A percentile compares a stretch with the other conserved stretches of the same genome.
Evolutionary conservation across 2,888 invertebrate species (phyloP).

Genomic region (Dysmachus trigonus): DNA sequence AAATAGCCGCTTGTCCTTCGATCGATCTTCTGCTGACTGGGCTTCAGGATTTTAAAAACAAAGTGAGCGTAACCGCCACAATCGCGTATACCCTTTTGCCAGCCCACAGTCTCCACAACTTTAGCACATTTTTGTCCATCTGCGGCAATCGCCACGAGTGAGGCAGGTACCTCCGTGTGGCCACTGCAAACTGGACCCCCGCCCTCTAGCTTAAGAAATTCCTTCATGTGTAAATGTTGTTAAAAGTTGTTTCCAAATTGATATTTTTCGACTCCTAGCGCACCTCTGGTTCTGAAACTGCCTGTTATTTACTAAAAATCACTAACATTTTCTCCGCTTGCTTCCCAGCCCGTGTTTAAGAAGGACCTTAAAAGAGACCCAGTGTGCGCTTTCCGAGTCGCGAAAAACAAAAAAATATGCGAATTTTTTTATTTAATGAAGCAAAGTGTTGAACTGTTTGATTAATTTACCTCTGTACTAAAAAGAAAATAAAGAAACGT

Average conservation of each 20-base stretch:
- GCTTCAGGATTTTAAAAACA: conserved; percentile 63
- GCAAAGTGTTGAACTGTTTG: not conserved
- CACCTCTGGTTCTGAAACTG: not conserved
- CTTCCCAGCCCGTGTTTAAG: not conserved
- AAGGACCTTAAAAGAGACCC: not conserved
- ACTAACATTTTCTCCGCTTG: not conserved
- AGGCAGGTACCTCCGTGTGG: conserved; percentile 2
- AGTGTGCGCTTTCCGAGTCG: not conserved
- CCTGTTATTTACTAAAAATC: not conserved
- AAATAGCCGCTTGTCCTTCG: conserved; percentile 69
- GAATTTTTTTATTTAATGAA: not conserved
- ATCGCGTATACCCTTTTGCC: conserved; percentile 81
- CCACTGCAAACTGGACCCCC: not conserved
- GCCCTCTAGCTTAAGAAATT: not conserved
- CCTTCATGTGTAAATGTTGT: conserved; percentile 29
- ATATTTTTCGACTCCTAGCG: not conserved
- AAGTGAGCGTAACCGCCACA: conserved; percentile 66
- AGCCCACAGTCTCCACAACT: conserved; percentile 81
- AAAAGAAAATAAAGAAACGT: not conserved
- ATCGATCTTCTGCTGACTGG: conserved; percentile 63
- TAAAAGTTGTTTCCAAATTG: not conserved
- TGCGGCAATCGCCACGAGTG: conserved; percentile 81
- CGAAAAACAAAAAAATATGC: not conserved
- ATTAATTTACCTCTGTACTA: not conserved
- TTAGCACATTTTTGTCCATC: conserved; percentile 83